These are phyloP conservation scores for Mormyrops boulengeri DNA, from an alignment of 2,797 vertebrate genomes.

Conservation along the genomic window DNA sequence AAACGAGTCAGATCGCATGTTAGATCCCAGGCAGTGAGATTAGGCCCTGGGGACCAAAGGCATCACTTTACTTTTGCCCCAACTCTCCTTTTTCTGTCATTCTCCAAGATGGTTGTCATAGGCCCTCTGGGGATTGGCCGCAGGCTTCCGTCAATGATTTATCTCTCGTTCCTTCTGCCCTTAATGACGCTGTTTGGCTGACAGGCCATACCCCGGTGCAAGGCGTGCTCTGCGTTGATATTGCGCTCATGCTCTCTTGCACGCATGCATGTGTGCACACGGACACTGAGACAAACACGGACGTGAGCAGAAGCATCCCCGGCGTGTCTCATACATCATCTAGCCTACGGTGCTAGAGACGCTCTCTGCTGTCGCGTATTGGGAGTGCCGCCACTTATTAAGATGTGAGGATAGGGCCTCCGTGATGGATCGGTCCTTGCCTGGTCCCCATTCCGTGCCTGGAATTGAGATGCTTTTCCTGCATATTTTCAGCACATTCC, in stretches of 20 bases:
- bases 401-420: background rate
- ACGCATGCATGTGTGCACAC: background rate
- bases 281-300: background rate
- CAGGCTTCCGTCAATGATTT: background rate
- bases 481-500: background rate
- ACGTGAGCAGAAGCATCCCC: background rate
- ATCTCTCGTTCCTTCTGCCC: background rate
- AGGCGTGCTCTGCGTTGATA: background rate
- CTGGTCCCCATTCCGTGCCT: background rate
- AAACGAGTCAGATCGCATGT: background rate
- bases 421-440: constrained; percentile 10
- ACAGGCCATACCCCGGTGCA: background rate
- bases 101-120: background rate
- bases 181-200: background rate
- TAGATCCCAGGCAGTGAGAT: background rate
- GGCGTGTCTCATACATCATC: background rate
- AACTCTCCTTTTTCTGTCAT: background rate
- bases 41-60: background rate
- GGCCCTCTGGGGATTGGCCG: background rate
- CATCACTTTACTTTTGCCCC: background rate
- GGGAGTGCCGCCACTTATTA: background rate
- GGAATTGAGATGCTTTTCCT: background rate
- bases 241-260: background rate
- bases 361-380: background rate
- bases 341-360: background rate